Conservation (phyloP, 2,888 invertebrate genomes). For the Fabriciana adippe region DNA sequence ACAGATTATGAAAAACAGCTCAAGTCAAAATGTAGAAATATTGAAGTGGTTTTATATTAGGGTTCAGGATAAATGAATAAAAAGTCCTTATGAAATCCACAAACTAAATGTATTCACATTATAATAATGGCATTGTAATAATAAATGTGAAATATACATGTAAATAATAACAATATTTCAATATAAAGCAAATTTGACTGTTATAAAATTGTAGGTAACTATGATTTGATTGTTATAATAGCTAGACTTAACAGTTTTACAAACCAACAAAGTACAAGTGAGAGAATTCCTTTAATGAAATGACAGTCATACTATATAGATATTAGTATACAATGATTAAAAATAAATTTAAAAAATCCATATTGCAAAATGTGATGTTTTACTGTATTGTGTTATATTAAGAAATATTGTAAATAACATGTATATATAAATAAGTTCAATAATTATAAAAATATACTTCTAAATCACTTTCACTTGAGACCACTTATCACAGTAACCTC, state of each 20-base stretch:
- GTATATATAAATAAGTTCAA: constrained; percentile 16
- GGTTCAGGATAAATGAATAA: constrained; percentile 7
- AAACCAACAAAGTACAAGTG: constrained; percentile 5
- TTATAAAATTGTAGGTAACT: constrained; percentile 33
- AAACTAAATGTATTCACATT: constrained; percentile 40
- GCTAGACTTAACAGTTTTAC: not conserved
- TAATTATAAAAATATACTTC: constrained; percentile 30
- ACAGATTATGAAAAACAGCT: constrained; percentile 71
- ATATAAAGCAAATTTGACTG: constrained; percentile 15
- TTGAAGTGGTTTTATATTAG: constrained; percentile 70
- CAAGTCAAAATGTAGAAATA: constrained; percentile 70
- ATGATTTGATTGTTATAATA: not conserved
- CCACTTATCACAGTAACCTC: constrained; percentile 22
- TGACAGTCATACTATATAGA: too few species aligned
- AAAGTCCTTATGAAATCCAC: constrained; percentile 32
- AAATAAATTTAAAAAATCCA: too few species aligned
- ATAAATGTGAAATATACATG: constrained; percentile 28
- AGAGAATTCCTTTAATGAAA: too few species aligned
- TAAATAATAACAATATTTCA: constrained; percentile 20
- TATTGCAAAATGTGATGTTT: not conserved
- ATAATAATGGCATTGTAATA: constrained; percentile 40
- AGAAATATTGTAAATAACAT: constrained; percentile 11
- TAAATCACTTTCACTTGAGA: constrained; percentile 20
- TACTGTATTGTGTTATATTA: not conserved
- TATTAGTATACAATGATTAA: too few species aligned